Percentiles rank a stretch among this genome's conserved stretches.
phyloP scores from a whole-genome alignment of 2,797 vertebrate species.

The Gallirallus australis region DNA sequence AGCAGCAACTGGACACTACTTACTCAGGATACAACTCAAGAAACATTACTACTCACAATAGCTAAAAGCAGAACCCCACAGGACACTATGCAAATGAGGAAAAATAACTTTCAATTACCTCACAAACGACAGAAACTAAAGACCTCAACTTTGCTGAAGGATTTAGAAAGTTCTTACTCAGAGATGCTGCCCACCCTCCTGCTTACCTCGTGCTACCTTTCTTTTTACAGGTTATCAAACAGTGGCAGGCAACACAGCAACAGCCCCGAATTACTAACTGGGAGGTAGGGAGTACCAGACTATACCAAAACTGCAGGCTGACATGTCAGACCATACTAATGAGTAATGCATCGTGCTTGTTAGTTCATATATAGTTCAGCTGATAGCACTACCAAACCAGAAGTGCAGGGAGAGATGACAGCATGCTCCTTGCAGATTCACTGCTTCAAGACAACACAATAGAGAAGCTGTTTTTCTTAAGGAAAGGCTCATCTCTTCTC shows the following conservation, averaged over 20 bases:
- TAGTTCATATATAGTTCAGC: not conserved
- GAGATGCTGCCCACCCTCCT: not conserved
- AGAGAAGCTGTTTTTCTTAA: not conserved
- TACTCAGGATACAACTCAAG: not conserved
- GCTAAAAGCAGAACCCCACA: not conserved
- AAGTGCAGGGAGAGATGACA: not conserved
- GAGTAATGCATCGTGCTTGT: not conserved
- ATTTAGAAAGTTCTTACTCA: not conserved
- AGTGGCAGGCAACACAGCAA: not conserved
- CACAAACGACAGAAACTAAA: not conserved
- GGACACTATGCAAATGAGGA: not conserved
- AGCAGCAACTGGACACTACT: not conserved
- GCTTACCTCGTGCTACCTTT: not conserved
- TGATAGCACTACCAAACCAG: not conserved
- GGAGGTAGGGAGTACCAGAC: not conserved
- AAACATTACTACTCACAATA: not conserved
- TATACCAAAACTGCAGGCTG: not conserved
- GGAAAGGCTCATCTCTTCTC: not conserved
- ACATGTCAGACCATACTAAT: not conserved
- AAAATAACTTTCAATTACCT: not conserved
- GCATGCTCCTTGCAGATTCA: not conserved
- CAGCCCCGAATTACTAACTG: not conserved
- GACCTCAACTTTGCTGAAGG: not conserved
- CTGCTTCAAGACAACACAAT: not conserved
- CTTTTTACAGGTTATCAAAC: not conserved